Evolutionary conservation across 2,797 vertebrate genomes (phyloP).

Genomic region (Ceyx erithaca): DNA sequence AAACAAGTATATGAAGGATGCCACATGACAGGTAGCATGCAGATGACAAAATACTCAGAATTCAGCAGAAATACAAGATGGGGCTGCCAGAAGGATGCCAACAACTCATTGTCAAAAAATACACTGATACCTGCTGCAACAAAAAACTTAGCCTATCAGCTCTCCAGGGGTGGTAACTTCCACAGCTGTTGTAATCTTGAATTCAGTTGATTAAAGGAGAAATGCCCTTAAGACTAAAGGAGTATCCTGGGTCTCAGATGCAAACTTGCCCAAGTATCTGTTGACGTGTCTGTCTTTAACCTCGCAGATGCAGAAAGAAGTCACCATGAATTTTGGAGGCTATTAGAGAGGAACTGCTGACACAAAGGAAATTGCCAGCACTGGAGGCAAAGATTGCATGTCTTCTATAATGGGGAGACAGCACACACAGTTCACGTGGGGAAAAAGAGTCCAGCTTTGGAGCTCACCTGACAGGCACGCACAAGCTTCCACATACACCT

Average conservation of each 20-base stretch:
- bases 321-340: neutral
- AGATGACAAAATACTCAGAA: slow-evolving; percentile 58
- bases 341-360: neutral
- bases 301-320: neutral
- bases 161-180: neutral
- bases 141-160: neutral
- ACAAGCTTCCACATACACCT: neutral
- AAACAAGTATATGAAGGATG: slow-evolving; percentile 16
- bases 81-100: slow-evolving; percentile 40
- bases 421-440: neutral
- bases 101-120: neutral
- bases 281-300: neutral
- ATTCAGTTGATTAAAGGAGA: neutral
- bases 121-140: neutral
- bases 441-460: neutral
- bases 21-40: slow-evolving; percentile 61
- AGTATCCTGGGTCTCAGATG: rapidly evolving
- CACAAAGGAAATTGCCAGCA: neutral
- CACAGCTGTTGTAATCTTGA: rapidly evolving
- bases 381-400: rapidly evolving
- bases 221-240: neutral
- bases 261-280: neutral
- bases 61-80: slow-evolving; percentile 61
- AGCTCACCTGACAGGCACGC: neutral
- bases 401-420: neutral